phyloP scores from a whole-genome alignment of 1,140 invertebrate genomes.

The Pseudomyrmex flavicornis region DNA sequence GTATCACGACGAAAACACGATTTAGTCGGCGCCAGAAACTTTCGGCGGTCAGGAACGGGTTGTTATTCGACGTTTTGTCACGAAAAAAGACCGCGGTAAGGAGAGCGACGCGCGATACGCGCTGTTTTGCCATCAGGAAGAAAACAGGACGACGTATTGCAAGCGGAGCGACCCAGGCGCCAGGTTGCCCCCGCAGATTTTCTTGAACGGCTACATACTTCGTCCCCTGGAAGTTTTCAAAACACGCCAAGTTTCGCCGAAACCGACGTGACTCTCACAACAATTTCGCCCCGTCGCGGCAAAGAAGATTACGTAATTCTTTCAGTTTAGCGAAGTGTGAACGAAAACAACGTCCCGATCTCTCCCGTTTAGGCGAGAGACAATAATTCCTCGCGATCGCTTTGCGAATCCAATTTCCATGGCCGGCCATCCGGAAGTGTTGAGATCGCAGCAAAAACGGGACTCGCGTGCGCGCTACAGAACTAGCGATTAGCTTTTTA shows the following conservation, averaged over 20 bases:
- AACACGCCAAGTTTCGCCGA: not conserved
- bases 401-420: constrained; percentile 47
- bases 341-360: not conserved
- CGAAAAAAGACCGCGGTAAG: constrained; percentile 3
- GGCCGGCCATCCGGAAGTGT: constrained; percentile 26
- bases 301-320: constrained; percentile 24
- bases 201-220: constrained; percentile 25
- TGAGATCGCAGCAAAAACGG: constrained; percentile 42
- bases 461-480: constrained; percentile 1
- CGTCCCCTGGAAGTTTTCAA: constrained; percentile 24
- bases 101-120: not conserved
- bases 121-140: constrained; percentile 54
- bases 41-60: constrained; percentile 39
- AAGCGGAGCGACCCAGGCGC: constrained; percentile 34
- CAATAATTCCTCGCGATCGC: constrained; percentile 40
- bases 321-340: not conserved
- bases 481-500: constrained; percentile 53
- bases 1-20: constrained; percentile 63
- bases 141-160: constrained; percentile 53
- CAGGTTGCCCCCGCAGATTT: constrained; percentile 16
- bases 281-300: not conserved
- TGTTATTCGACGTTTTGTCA: constrained; percentile 41
- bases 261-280: not conserved
- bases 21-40: constrained; percentile 70
- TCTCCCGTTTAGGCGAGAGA: constrained; percentile 5